These are phyloP conservation scores for Choristoneura fumiferana DNA, from an alignment of 1,140 invertebrate species.

Conservation along the genomic window DNA sequence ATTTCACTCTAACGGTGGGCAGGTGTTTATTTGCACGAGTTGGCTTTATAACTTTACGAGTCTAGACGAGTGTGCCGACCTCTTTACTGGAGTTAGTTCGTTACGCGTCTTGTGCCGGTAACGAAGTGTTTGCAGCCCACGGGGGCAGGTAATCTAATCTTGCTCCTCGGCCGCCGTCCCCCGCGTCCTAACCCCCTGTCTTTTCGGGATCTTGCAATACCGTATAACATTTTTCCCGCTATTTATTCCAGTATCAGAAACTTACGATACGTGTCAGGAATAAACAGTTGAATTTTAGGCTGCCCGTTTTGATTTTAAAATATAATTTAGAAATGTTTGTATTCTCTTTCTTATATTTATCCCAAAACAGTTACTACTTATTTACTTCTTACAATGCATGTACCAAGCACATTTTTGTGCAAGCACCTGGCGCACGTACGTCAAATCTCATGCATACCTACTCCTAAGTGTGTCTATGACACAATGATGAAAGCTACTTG, in stretches of 20 bases:
- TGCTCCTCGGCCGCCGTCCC: constrained; percentile 33
- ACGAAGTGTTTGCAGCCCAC: constrained; percentile 59
- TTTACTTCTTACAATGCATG: no score
- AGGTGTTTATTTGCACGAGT: no score
- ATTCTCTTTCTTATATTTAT: no score
- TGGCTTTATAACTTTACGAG: not conserved
- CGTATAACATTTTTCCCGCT: constrained; percentile 52
- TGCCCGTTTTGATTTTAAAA: no score
- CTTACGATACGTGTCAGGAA: constrained; percentile 44
- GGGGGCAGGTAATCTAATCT: constrained; percentile 62
- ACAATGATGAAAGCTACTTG: no score
- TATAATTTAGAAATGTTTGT: no score
- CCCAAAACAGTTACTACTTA: no score
- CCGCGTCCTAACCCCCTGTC: constrained; percentile 14
- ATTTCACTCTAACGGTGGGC: no score
- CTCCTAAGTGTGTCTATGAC: no score
- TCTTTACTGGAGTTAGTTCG: constrained; percentile 42
- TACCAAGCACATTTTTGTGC: no score
- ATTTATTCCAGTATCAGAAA: constrained; percentile 60
- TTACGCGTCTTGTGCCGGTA: constrained; percentile 49
- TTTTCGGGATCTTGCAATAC: constrained; percentile 24
- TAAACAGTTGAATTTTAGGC: constrained; percentile 11
- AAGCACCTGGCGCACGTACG: no score
- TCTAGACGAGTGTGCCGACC: constrained; percentile 8
- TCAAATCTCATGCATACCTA: no score